Conservation (phyloP, 2,888 invertebrate species). For the Lamellibrachia columna region DNA sequence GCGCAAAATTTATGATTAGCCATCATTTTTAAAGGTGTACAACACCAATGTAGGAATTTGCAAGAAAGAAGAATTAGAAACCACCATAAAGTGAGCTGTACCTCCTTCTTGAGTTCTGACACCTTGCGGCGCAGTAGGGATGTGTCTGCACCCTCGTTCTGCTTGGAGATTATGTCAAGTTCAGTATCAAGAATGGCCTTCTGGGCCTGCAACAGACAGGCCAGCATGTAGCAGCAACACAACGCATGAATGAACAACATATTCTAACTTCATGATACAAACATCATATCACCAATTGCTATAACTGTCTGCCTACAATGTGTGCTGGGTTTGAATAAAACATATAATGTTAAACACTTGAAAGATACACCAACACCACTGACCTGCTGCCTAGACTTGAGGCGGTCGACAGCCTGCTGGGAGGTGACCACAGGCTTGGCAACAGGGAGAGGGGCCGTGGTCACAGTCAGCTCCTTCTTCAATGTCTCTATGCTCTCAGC, state of each 20-base stretch:
- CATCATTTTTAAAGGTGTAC: background rate
- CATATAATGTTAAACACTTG: background rate
- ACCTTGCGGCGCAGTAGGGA: conserved; percentile 82
- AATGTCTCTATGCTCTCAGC: conserved; percentile 85
- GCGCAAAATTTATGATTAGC: too few relatives aligned
- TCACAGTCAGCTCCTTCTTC: conserved; percentile 65
- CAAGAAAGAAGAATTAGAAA: background rate
- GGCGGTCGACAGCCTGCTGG: background rate
- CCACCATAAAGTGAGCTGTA: conserved; percentile 29
- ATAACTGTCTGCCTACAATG: too few relatives aligned
- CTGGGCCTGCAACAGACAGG: conserved; percentile 70
- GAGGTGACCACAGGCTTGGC: conserved; percentile 59
- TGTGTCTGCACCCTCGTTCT: conserved; percentile 88
- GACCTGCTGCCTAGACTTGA: conserved; percentile 31
- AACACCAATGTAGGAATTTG: background rate
- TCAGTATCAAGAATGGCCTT: conserved; percentile 91
- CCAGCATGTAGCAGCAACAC: background rate
- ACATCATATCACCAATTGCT: too few relatives aligned
- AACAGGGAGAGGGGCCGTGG: conserved; percentile 63
- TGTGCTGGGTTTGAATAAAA: background rate
- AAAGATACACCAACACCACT: background rate
- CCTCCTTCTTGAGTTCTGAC: conserved; percentile 74
- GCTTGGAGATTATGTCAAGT: conserved; percentile 87
- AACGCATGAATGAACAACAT: background rate
- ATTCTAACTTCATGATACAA: background rate